Evolutionary conservation across 2,113 vertebrate genomes (phyloP), one percentile per base, ranked within the genome.

Genomic region (Thryonomys swinderianus): DNA sequence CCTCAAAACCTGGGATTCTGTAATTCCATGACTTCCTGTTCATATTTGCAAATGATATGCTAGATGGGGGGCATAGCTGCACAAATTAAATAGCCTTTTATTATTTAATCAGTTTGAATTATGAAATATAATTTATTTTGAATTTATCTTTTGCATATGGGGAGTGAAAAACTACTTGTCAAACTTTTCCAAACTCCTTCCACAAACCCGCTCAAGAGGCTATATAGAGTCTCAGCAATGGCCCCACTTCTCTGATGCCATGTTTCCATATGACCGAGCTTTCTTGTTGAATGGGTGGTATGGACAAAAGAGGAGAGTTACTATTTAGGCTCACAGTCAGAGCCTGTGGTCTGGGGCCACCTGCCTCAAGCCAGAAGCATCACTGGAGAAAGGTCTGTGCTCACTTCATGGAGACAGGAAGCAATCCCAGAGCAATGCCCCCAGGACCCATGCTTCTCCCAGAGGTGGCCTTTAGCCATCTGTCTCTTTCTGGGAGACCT

Each of bases 401-500:
- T 48, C 27, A 2, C 30, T 76, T 45, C 71, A 45, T 2, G 5
- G 2, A 45, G 42, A 12, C 27, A 16, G 40, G 71, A 74, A 74
- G 73, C 42, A 76, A 25, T 8, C 25, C 7, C 25, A 30, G 42
- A 13, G 42, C 40, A 30, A 7, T 13, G 8, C 13, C 27, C 25
- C 14, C 37, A 1, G 13, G 42, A 48, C 13, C 6, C 17, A 8
- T 4, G 14, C 4, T 3, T 13, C 42, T 17, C 1, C 14, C 42
- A 76, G 17, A 32, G 42, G 73, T 6, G 27, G 11, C 71, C 14
- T 45, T 40, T 1, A 21, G 18, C 11, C 12, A 48, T 48, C 73
- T 42, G 0, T 1, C 5, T 45, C 25, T 30, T 17, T 13, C 73
- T 17, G 30, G 30, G 1, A 30, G 42, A 30, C 42, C 25, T 25